A percentile compares a stretch with the other conserved stretches of the same genome.
phyloP scores from a whole-genome alignment of 2,113 vertebrate genomes.

The Astatotilapia flaviijosephi region DNA sequence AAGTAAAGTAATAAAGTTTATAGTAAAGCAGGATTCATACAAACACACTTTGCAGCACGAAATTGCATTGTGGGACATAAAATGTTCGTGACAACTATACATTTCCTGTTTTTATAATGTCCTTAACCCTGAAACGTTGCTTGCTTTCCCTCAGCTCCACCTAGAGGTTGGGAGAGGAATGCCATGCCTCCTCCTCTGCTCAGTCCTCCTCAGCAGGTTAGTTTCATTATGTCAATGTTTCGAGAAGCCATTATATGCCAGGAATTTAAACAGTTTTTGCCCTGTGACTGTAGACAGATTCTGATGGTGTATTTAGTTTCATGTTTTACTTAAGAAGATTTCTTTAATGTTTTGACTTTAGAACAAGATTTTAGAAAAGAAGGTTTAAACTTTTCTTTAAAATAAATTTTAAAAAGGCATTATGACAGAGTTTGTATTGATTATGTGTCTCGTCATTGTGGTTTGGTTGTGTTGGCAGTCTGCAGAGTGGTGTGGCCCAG shows the following conservation, averaged over 20 bases:
- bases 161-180: slow-evolving; percentile 73
- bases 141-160: slow-evolving; percentile 46
- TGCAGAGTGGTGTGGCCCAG: slow-evolving; percentile 75
- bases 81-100: neutral
- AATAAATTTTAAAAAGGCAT: fast-evolving
- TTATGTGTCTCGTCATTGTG: neutral
- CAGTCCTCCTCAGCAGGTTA: slow-evolving; percentile 67
- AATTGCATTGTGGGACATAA: neutral
- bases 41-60: neutral
- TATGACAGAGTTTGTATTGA: neutral
- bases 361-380: neutral
- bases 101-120: neutral
- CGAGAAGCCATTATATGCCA: neutral
- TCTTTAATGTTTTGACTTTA: neutral
- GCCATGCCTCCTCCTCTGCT: slow-evolving; percentile 62
- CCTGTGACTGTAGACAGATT: neutral
- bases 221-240: neutral
- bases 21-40: neutral
- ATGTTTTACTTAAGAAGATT: neutral
- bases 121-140: neutral
- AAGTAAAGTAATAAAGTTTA: neutral
- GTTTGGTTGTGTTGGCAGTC: slow-evolving; percentile 36
- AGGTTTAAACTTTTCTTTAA: neutral
- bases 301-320: neutral
- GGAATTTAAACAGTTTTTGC: fast-evolving